Conservation (phyloP, 2,888 invertebrate species). For the Ornithoptera priamus region DNA sequence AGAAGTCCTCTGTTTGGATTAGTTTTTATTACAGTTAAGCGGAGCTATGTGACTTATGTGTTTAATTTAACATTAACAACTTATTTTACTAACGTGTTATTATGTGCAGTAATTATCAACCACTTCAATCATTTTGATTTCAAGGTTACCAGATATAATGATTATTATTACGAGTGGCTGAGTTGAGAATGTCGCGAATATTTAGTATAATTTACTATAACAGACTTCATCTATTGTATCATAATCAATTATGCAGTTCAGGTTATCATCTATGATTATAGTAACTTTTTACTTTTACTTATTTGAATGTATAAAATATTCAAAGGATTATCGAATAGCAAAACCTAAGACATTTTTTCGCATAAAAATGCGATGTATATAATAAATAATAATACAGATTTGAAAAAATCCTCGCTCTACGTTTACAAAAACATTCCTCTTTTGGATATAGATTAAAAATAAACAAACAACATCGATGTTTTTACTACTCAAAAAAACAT, state of each 20-base stretch:
- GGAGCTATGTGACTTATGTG: background rate
- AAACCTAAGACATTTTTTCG: too few relatives aligned
- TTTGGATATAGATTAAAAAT: too few relatives aligned
- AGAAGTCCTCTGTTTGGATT: background rate
- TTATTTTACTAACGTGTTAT: background rate
- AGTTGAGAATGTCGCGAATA: background rate
- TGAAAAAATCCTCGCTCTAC: too few relatives aligned
- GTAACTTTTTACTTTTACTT: background rate
- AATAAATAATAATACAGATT: too few relatives aligned
- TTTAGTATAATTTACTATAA: background rate
- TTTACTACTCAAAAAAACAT: too few relatives aligned
- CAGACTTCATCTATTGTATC: background rate
- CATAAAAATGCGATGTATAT: too few relatives aligned
- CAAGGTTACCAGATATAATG: constrained; percentile 11
- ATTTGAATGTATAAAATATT: background rate
- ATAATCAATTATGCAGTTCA: background rate
- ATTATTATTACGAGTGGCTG: constrained; percentile 5
- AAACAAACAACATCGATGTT: too few relatives aligned
- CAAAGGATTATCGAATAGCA: too few relatives aligned
- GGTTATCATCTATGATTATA: background rate
- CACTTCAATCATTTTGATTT: background rate
- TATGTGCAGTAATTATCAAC: background rate
- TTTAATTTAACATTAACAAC: background rate
- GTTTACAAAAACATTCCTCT: too few relatives aligned
- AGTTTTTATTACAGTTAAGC: background rate